Evolutionary conservation across 2,113 vertebrate species (phyloP), one percentile per base, ranked within the genome.

Genomic region (Ariopsis seemanni): DNA sequence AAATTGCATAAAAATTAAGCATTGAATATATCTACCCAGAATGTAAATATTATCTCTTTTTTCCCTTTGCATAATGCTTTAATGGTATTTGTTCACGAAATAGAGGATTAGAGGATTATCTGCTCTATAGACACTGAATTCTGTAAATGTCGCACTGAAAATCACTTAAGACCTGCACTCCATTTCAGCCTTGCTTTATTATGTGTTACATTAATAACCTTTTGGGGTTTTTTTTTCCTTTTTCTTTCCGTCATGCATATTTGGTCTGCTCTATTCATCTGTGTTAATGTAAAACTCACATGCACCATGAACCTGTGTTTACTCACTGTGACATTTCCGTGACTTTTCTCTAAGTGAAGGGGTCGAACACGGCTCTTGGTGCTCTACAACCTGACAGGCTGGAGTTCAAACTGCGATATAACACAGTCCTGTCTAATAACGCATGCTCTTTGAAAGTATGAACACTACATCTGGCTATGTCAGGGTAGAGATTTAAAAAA

Each of bases 81-180:
- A 89, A 86, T 86, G 60, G 89, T 88, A 84, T 90, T 92, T 92
- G 89, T 90, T 88, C 88, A 89, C 84, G 74, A 90, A 90, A 77
- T 75, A 77, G 82, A 52, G n/a, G 50, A 53, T 69, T 84, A 52
- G 17, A 34, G 82, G 63, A 69, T 74, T 89, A 88, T 89, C 58
- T 79, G 62, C 75, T 86, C 75, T 82, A 88, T 57, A 89, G 67
- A 85, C 69, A 75, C 27, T 86, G 85, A 72, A 87, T 81, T 88
- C 84, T 79, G 82, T 83, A 91, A 91, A 91, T 89, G 90, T 89
- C 90, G 88, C 80, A 89, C 82, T 84, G 86, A 87, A 91, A 90
- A 90, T 90, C 89, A 75, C 86, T 83, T 86, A 83, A 88, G 67
- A 86, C 86, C 72, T 85, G 89, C 25, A 34, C 65, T 85, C 25